Evolutionary conservation across 2,113 vertebrate genomes (phyloP).

Genomic region (Enhydra lutris): DNA sequence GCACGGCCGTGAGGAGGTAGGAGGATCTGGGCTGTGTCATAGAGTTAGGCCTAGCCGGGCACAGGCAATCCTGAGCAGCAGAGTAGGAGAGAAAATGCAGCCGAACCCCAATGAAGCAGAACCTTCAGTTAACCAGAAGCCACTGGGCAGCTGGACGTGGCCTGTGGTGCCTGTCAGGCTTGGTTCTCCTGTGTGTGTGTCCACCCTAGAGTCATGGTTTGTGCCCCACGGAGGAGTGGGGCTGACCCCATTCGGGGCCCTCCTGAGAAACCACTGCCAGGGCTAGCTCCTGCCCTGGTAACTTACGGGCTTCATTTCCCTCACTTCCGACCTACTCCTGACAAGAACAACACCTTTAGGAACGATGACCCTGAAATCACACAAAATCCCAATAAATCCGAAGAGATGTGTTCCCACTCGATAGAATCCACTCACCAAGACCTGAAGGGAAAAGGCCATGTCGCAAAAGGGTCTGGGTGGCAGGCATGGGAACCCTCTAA

Average conservation of each 20-base stretch:
- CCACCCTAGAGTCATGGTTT: background rate
- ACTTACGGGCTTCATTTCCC: background rate
- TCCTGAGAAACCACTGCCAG: background rate
- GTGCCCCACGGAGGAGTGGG: background rate
- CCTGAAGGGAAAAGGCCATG: background rate
- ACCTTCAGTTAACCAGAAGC: background rate
- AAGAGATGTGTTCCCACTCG: background rate
- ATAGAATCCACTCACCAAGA: background rate
- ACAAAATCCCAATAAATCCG: background rate
- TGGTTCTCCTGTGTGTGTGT: background rate
- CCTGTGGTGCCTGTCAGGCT: background rate
- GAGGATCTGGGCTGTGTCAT: background rate
- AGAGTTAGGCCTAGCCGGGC: background rate
- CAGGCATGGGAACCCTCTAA: fast-evolving
- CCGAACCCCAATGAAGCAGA: background rate
- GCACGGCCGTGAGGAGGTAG: background rate
- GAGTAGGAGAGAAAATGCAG: background rate
- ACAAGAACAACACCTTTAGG: background rate
- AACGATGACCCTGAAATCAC: background rate
- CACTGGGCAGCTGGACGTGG: background rate
- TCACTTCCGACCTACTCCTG: background rate
- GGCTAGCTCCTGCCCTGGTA: background rate
- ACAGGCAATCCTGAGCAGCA: background rate
- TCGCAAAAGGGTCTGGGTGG: background rate
- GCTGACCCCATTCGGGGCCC: background rate